Evolutionary conservation across 2,113 vertebrate species (phyloP).

Genomic region (Nesoenas mayeri): DNA sequence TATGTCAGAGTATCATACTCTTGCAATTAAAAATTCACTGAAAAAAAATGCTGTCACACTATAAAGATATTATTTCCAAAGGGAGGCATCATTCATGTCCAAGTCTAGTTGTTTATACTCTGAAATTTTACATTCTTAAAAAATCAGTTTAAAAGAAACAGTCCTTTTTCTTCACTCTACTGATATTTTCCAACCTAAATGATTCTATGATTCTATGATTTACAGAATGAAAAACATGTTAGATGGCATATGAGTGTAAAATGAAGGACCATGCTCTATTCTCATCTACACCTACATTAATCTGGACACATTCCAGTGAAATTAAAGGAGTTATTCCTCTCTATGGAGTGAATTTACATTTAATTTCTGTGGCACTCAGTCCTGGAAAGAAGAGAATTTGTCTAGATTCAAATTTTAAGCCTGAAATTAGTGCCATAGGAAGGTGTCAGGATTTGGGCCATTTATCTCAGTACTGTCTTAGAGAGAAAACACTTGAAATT

Average conservation of each 20-base stretch:
- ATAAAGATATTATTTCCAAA: not conserved
- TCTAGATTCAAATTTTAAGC: accelerated
- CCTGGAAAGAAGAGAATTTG: not conserved
- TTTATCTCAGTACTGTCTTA: not conserved
- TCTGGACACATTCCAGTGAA: not conserved
- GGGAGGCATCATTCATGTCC: not conserved
- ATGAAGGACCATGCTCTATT: not conserved
- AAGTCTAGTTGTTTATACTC: not conserved
- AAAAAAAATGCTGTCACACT: not conserved
- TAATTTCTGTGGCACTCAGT: not conserved
- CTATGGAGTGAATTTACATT: not conserved
- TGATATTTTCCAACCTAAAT: not conserved
- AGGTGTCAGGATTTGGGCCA: not conserved
- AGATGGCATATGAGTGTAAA: not conserved
- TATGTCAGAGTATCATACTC: not conserved
- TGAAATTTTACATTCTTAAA: not conserved
- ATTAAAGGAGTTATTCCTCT: not conserved
- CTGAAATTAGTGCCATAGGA: not conserved
- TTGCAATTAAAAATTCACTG: not conserved
- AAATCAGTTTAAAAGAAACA: not conserved
- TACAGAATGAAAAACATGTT: not conserved
- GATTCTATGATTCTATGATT: not conserved
- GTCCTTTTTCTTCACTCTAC: not conserved
- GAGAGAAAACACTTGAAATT: not conserved
- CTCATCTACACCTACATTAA: not conserved